Base-by-base conservation (phyloP, 1,140 invertebrate species). In the Magallana ariakensis region DNA sequence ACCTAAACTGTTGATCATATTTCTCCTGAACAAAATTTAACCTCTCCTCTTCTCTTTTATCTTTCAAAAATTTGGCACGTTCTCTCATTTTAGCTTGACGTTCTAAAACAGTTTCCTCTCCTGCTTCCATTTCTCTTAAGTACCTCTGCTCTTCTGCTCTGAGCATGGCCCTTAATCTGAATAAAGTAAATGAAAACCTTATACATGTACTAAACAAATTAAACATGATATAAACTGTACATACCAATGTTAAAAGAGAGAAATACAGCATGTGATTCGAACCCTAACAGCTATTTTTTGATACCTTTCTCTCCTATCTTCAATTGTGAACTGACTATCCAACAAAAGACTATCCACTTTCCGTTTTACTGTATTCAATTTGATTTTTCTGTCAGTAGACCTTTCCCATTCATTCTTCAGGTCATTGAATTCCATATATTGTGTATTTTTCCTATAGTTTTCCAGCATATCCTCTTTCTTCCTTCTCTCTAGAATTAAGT, bases 1-100 rank as follows among this genome's bases (percentile, higher is more conserved):
- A 94, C 94, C 94, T 94, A 85, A 93, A 95, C 83, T 93, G 92
- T 87, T 94, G 93, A 80, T 95, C 94, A 89, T 93, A 92, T 92
- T 94, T 95, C 53, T 94, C 92, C 85, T 95, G 92, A 9, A 95
- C 94, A 89, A 92, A 90, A 60, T 90, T 56, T 46, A 94, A 84
- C 83, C 94, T 90, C 88, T 95, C 94, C 57, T 87, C 57, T 87
- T 95, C 94, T 85, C 94, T 75, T 86, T 92, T 93, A 22, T 94
- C 94, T 87, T 93, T 95, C 22, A 95, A 83, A n/a, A 89, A 89
- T 85, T 93, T 93, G 13, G 94, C 94, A 80, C 94, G 85, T 70
- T 94, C 92, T 82, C 94, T 91, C 93, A 95, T 94, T 89, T 93
- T 94, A n/a, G 94, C 94, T 82, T 95, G 94, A 55, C 94, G 86